Conservation (phyloP, 2,888 invertebrate species). For the Coelinius sp. region DNA sequence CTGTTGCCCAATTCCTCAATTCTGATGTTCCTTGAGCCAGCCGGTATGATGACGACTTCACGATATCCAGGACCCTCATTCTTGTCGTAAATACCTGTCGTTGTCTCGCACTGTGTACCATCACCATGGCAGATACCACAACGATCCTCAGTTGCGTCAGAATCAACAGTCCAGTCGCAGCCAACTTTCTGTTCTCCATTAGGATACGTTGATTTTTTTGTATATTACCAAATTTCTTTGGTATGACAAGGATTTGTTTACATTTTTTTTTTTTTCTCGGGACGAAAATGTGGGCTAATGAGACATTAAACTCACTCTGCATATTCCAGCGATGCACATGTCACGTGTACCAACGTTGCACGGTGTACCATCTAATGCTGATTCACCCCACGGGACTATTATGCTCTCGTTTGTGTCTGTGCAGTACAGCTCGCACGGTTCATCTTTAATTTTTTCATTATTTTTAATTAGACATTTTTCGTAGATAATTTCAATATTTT, state of each 20-base stretch:
- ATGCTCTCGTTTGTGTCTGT: conserved; percentile 74
- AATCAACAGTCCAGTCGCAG: conserved; percentile 78
- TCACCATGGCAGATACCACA: conserved; percentile 81
- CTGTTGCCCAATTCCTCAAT: conserved; percentile 73
- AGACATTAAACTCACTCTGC: conserved; percentile 72
- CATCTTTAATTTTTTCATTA: conserved; percentile 64
- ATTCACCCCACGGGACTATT: conserved; percentile 74
- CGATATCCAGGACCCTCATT: conserved; percentile 73
- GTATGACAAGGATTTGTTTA: conserved; percentile 16
- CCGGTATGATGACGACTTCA: conserved; percentile 75
- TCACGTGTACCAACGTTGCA: conserved; percentile 76
- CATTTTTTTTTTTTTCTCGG: background rate
- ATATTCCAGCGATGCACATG: conserved; percentile 77
- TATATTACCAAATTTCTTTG: conserved; percentile 16
- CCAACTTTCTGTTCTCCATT: conserved; percentile 74
- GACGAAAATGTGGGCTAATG: conserved; percentile 16
- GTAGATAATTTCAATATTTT: background rate
- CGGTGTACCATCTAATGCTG: conserved; percentile 77
- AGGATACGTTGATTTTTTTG: conserved; percentile 18
- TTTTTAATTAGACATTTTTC: background rate
- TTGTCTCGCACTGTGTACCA: conserved; percentile 76
- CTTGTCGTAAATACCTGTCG: conserved; percentile 73
- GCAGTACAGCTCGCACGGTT: conserved; percentile 77
- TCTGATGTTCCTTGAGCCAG: conserved; percentile 75
- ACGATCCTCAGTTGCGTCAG: conserved; percentile 77